Percentiles rank a stretch among this genome's conserved stretches.
phyloP scores from a whole-genome alignment of 2,888 invertebrate species.

The Andrena flavipes region DNA sequence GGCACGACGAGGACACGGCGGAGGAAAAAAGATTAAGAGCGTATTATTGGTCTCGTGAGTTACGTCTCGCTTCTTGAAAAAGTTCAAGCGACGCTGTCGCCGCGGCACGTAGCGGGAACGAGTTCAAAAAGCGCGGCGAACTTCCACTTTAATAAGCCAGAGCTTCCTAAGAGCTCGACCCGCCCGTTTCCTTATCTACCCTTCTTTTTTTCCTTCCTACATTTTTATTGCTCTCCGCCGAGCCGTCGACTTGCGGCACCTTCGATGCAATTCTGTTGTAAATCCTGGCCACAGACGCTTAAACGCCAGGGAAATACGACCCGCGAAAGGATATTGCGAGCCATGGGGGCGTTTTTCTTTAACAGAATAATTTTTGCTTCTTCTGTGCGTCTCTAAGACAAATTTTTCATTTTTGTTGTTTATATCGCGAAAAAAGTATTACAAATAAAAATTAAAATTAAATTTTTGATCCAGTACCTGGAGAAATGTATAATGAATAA shows the following conservation, averaged over 20 bases:
- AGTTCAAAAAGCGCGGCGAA: constrained; percentile 70
- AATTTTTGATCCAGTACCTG: too few species aligned
- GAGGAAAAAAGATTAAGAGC: constrained; percentile 48
- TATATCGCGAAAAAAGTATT: too few species aligned
- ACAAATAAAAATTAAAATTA: too few species aligned
- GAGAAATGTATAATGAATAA: too few species aligned
- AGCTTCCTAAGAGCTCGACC: constrained; percentile 59
- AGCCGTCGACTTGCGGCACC: constrained; percentile 18
- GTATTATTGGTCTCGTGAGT: constrained; percentile 60
- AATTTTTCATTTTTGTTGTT: too few species aligned
- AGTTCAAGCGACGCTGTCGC: constrained; percentile 55
- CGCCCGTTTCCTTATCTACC: constrained; percentile 42
- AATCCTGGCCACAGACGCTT: constrained; percentile 11
- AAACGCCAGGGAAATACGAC: constrained; percentile 12
- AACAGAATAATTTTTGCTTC: not conserved
- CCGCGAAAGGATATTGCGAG: not conserved
- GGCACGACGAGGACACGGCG: not conserved
- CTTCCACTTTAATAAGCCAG: constrained; percentile 74
- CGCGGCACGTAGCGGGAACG: constrained; percentile 42
- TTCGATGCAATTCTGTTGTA: constrained; percentile 57
- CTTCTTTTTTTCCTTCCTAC: constrained; percentile 19
- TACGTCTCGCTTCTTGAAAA: constrained; percentile 49
- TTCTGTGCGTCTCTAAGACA: not conserved
- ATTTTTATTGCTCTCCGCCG: constrained; percentile 25
- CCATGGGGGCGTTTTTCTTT: not conserved